These are phyloP conservation scores for Azorinus chamasolen DNA, from an alignment of 2,888 invertebrate species.

Conservation along the genomic window DNA sequence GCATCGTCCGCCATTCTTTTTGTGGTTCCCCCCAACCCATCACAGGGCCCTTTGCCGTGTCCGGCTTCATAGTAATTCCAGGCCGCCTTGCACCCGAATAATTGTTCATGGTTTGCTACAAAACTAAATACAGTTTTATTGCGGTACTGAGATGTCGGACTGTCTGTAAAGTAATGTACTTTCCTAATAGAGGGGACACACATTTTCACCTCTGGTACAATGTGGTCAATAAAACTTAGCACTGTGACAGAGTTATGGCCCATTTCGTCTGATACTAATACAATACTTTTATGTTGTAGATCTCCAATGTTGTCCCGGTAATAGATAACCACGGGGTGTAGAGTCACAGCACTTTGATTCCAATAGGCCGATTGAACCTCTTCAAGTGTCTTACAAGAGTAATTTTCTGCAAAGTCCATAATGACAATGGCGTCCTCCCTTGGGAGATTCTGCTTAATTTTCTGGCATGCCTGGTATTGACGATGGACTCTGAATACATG, in stretches of 20 bases:
- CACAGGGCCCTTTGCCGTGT: too few species aligned
- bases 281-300: slow-evolving; percentile 41
- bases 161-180: slow-evolving; percentile 58
- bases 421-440: slow-evolving; percentile 39
- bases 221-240: slow-evolving; percentile 39
- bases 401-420: slow-evolving; percentile 64
- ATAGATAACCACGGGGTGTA: slow-evolving; percentile 37
- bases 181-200: slow-evolving; percentile 1
- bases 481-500: background rate
- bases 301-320: background rate
- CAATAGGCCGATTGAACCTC: slow-evolving; percentile 59
- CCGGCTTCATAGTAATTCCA: too few species aligned
- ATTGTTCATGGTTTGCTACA: too few species aligned
- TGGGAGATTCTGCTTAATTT: slow-evolving; percentile 12
- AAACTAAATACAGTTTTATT: too few species aligned
- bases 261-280: slow-evolving; percentile 49
- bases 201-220: slow-evolving; percentile 26
- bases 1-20: slow-evolving; percentile 45
- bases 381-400: slow-evolving; percentile 29
- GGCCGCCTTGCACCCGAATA: too few species aligned
- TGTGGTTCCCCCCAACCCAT: slow-evolving; percentile 15
- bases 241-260: slow-evolving; percentile 20
- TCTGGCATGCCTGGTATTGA: background rate
- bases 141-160: slow-evolving; percentile 19
- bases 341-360: slow-evolving; percentile 43